Evolutionary conservation across 2,797 vertebrate species (phyloP).

Genomic region (Gorsachius magnificus): DNA sequence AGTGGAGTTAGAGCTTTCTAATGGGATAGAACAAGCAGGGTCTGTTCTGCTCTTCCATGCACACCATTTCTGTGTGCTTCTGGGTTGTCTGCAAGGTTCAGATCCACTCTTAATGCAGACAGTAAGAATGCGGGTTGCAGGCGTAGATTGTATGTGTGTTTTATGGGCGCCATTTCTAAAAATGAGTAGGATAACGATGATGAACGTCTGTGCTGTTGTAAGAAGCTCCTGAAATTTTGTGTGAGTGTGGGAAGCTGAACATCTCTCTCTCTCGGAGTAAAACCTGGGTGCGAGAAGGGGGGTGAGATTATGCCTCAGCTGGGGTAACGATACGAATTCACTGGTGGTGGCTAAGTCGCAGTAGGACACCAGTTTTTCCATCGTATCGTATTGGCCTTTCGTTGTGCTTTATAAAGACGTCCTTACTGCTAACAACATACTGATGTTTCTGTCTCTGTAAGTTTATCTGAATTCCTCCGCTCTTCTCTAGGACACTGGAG

Average conservation of each 20-base stretch:
- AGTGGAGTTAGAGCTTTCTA: background rate
- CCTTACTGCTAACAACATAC: too few species aligned
- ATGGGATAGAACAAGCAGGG: fast-evolving
- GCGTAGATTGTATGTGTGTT: fast-evolving
- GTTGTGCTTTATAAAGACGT: fast-evolving
- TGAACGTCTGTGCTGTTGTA: background rate
- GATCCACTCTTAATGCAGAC: fast-evolving
- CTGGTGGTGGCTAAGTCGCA: background rate
- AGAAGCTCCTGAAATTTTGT: background rate
- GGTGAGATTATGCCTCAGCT: background rate
- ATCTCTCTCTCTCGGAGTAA: too few species aligned
- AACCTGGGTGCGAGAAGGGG: background rate
- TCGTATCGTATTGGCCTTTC: fast-evolving
- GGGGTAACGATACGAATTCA: fast-evolving
- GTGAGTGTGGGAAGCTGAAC: fast-evolving
- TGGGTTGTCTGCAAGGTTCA: background rate
- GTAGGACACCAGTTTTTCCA: background rate
- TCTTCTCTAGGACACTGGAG: background rate
- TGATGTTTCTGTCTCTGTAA: fast-evolving
- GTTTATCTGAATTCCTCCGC: fast-evolving
- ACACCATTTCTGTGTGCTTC: background rate
- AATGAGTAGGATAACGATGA: fast-evolving
- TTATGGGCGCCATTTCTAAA: background rate
- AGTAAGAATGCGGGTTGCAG: background rate
- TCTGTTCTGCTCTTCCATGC: background rate